Conservation (phyloP, 2,888 invertebrate species). For the Halictus ligatus region DNA sequence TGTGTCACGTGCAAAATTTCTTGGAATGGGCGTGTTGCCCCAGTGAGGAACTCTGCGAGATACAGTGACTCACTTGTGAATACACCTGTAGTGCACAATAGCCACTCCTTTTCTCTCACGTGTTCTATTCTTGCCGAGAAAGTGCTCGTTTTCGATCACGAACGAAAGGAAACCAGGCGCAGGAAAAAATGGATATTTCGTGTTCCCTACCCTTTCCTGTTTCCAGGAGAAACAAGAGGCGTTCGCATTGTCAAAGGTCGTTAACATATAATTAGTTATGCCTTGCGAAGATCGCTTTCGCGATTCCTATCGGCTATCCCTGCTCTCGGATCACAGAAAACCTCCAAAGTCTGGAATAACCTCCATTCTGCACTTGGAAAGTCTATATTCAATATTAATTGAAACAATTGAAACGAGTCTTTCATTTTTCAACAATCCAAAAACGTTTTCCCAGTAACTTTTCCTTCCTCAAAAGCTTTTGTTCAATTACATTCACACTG, state of each 20-base stretch:
- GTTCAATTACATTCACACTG: not conserved
- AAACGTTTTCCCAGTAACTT: no score
- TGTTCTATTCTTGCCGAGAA: slow-evolving; percentile 38
- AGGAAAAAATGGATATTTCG: slow-evolving; percentile 15
- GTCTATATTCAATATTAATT: no score
- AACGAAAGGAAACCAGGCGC: slow-evolving; percentile 46
- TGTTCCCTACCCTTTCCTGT: slow-evolving; percentile 22
- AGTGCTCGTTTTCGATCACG: slow-evolving; percentile 45
- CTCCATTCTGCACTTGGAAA: not conserved
- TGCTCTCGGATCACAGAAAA: not conserved
- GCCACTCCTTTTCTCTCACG: slow-evolving; percentile 32
- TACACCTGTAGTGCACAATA: slow-evolving; percentile 10
- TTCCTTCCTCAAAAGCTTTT: no score
- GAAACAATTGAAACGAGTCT: not conserved
- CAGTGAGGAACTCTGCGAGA: not conserved
- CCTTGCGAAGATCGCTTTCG: not conserved
- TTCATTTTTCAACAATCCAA: no score
- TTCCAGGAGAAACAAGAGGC: not conserved
- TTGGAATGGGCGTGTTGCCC: not conserved
- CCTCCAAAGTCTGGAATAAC: not conserved
- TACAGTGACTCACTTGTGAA: not conserved
- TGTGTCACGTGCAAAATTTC: not conserved
- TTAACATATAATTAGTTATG: slow-evolving; percentile 40
- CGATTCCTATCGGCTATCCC: not conserved
- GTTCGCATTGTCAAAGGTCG: slow-evolving; percentile 31